These are phyloP conservation scores for Zeus faber DNA, from an alignment of 2,113 vertebrate genomes.

Conservation along the genomic window DNA sequence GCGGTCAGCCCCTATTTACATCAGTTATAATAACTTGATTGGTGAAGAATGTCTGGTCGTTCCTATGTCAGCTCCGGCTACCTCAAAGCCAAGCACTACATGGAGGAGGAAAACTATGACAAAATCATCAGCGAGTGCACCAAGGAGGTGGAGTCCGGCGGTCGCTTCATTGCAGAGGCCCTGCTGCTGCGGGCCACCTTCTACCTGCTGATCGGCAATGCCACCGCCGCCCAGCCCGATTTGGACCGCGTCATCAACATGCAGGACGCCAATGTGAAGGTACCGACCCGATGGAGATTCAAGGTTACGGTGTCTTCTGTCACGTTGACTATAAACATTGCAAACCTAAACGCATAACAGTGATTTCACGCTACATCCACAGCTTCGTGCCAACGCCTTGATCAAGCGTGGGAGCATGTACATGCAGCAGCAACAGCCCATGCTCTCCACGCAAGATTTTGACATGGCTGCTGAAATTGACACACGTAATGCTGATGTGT, in stretches of 20 bases:
- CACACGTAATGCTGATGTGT: slow-evolving; percentile 92
- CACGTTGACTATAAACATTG: not conserved
- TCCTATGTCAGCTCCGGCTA: slow-evolving; percentile 90
- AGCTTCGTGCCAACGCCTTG: slow-evolving; percentile 91
- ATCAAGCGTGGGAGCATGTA: slow-evolving; percentile 98
- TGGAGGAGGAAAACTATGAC: slow-evolving; percentile 99
- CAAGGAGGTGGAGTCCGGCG: slow-evolving; percentile 92
- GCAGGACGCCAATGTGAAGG: slow-evolving; percentile 94
- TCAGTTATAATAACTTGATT: no score
- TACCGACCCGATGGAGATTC: slow-evolving; percentile 40
- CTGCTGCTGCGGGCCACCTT: slow-evolving; percentile 94
- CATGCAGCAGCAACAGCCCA: slow-evolving; percentile 96
- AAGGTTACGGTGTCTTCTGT: no score
- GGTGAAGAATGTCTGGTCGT: no score
- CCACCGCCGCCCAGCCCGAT: slow-evolving; percentile 91
- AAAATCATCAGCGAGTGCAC: slow-evolving; percentile 99
- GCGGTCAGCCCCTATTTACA: no score
- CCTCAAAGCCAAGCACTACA: slow-evolving; percentile 97
- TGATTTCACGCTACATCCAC: not conserved
- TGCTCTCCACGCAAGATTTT: slow-evolving; percentile 92
- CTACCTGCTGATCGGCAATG: slow-evolving; percentile 96
- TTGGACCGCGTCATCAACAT: slow-evolving; percentile 94
- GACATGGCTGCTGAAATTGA: slow-evolving; percentile 95
- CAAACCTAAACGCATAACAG: not conserved
- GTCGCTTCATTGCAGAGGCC: slow-evolving; percentile 90